Base-by-base conservation (phyloP, 2,113 vertebrate genomes). In the Colossoma macropomum region DNA sequence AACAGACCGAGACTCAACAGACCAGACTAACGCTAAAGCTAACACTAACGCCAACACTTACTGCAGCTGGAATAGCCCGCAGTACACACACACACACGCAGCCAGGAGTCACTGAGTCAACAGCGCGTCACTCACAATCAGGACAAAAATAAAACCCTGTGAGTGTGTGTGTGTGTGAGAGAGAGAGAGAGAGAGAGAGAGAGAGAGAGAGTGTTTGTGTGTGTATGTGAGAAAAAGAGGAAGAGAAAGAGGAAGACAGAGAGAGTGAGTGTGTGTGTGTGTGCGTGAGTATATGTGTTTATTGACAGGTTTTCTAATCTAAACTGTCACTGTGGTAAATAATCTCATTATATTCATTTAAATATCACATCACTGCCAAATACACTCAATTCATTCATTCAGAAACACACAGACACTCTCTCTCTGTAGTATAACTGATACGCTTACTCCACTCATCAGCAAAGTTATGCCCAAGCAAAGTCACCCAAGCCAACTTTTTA, bases 261-360 rank as follows among this genome's bases (percentile, higher is more conserved):
- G 6, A 45, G 6, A 45, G 6, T 8, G 5, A 45, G 5, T 54
- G 32, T 9, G 5, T 8, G 6, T 56, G 21, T 23, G 19, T 71
- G 48, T 77, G 60, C 62, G 69, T 9, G 5, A 45, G 6, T 56
- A 5, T 23, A 3, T 71, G 48, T 77, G 60, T 76, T 63, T 69
- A 76, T 12, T 56, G 79, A 77, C 56, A 77, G 59, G 25, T 65
- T 30, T 74, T 52, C 50, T 82, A 82, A 82, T 79, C 74, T 34
- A 79, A 60, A 16, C 84, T 66, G 84, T 79, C 70, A 82, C 72
- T 60, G 65, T 68, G 25, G 69, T 25, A 77, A 77, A 81, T 85
- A 75, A 50, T 77, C 65, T 70, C 54, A 81, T 54, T 71, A 19
- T 38, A 32, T 30, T 60, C 54, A 81, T 81, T 81, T 76, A 75